These are phyloP conservation scores for Geotrupes spiniger DNA, from an alignment of 2,888 invertebrate genomes.

Conservation along the genomic window DNA sequence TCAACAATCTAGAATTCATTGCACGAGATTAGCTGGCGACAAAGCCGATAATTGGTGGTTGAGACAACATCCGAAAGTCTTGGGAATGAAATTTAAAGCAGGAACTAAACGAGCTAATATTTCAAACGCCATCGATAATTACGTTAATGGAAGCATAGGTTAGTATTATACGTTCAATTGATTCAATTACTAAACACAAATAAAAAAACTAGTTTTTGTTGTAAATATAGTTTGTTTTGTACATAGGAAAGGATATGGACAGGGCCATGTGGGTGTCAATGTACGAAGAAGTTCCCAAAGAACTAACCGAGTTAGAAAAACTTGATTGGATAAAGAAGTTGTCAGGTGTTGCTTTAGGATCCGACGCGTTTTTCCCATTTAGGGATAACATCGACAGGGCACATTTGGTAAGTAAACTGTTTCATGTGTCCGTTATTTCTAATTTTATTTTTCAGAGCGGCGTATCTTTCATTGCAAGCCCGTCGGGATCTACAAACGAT, in stretches of 20 bases:
- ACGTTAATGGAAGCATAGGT: conserved; percentile 88
- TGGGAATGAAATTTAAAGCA: conserved; percentile 77
- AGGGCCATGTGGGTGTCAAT: conserved; percentile 69
- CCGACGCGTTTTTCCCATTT: conserved; percentile 99
- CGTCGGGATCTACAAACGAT: conserved; percentile 93
- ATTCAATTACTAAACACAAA: background rate
- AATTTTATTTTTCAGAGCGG: conserved; percentile 73
- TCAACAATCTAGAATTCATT: conserved; percentile 97
- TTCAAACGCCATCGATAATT: conserved; percentile 94
- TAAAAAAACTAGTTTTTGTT: too few relatives aligned
- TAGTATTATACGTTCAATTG: conserved; percentile 34
- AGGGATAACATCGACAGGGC: conserved; percentile 95
- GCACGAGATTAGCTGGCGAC: conserved; percentile 93
- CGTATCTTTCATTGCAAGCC: conserved; percentile 89
- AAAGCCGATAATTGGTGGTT: conserved; percentile 99
- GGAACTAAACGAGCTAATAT: conserved; percentile 87
- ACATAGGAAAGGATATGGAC: conserved; percentile 75
- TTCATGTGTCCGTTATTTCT: conserved; percentile 6
- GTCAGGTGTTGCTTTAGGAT: conserved; percentile 80
- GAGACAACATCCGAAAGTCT: conserved; percentile 85
- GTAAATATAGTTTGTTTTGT: background rate
- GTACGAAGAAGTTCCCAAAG: conserved; percentile 71
- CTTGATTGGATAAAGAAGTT: conserved; percentile 68
- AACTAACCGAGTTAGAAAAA: conserved; percentile 66
- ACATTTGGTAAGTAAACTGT: conserved; percentile 68